phyloP scores from a whole-genome alignment of 2,797 vertebrate genomes.

The Zalophus californianus region DNA sequence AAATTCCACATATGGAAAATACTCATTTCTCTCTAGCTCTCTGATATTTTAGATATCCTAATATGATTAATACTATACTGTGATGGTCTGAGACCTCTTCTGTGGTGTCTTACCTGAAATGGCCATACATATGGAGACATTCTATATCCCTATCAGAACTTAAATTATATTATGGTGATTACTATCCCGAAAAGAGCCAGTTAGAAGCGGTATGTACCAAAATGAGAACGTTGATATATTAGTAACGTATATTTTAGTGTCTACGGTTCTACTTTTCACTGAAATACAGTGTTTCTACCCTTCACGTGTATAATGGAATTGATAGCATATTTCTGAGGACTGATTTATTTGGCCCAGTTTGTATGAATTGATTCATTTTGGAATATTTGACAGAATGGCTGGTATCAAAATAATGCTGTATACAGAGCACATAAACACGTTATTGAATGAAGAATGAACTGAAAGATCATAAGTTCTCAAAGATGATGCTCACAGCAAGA shows the following conservation, averaged over 20 bases:
- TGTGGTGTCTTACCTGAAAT: neutral
- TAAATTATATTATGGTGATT: slow-evolving; percentile 20
- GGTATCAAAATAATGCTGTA: slow-evolving; percentile 73
- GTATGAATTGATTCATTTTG: slow-evolving; percentile 65
- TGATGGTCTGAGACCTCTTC: neutral
- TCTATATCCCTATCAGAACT: neutral
- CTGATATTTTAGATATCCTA: neutral
- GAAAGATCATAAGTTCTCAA: slow-evolving; percentile 68
- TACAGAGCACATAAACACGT: slow-evolving; percentile 69
- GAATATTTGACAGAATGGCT: slow-evolving; percentile 62
- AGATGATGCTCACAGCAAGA: slow-evolving; percentile 74
- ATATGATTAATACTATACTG: neutral
- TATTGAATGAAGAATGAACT: slow-evolving; percentile 77
- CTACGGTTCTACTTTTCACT: slow-evolving; percentile 6
- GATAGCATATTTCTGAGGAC: slow-evolving; percentile 54
- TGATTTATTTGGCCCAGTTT: slow-evolving; percentile 71
- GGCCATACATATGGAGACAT: neutral
- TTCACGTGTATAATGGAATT: slow-evolving; percentile 57
- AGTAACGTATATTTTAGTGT: slow-evolving; percentile 13
- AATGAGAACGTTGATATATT: neutral
- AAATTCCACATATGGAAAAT: neutral
- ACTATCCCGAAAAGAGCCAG: slow-evolving; percentile 4
- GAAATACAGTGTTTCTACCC: slow-evolving; percentile 15
- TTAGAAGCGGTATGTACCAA: neutral
- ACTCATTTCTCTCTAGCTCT: neutral